Percentiles rank a stretch among this genome's conserved stretches.
Evolutionary conservation across 2,797 vertebrate genomes (phyloP).

Genomic region (Steatocranus sp.): DNA sequence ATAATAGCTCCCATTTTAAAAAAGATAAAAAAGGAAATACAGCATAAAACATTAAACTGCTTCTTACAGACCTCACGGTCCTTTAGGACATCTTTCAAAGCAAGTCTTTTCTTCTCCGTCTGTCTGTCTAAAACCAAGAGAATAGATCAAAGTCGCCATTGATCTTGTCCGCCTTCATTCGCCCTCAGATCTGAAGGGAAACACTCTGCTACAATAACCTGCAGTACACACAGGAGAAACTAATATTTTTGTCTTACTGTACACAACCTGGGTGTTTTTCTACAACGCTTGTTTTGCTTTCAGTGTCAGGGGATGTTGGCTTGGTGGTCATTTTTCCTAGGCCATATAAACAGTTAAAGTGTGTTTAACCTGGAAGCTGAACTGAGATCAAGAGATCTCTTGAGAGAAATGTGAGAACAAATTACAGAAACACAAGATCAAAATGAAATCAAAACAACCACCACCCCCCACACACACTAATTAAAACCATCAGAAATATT

Average conservation of each 20-base stretch:
- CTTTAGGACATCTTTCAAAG: slow-evolving; percentile 26
- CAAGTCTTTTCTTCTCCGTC: neutral
- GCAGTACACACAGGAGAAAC: neutral
- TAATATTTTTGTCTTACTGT: neutral
- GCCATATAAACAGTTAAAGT: neutral
- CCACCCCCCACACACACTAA: neutral
- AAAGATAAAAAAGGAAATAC: neutral
- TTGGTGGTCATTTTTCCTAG: neutral
- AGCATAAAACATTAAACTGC: slow-evolving; percentile 12
- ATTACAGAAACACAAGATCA: neutral
- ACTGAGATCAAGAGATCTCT: neutral
- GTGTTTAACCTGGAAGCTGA: neutral
- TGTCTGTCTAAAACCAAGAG: slow-evolving; percentile 29
- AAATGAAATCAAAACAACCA: neutral
- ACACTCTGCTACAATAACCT: slow-evolving; percentile 18
- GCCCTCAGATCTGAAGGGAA: slow-evolving; percentile 40
- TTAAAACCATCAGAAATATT: neutral
- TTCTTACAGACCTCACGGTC: neutral
- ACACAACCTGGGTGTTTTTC: neutral
- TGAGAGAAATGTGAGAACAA: neutral
- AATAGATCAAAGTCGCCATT: slow-evolving; percentile 65
- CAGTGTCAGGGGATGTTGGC: neutral
- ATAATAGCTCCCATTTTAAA: neutral
- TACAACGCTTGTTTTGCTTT: neutral
- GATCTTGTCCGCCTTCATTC: slow-evolving; percentile 57